phyloP scores from a whole-genome alignment of 2,797 vertebrate species.

The Dendrocincla tyrannina region DNA sequence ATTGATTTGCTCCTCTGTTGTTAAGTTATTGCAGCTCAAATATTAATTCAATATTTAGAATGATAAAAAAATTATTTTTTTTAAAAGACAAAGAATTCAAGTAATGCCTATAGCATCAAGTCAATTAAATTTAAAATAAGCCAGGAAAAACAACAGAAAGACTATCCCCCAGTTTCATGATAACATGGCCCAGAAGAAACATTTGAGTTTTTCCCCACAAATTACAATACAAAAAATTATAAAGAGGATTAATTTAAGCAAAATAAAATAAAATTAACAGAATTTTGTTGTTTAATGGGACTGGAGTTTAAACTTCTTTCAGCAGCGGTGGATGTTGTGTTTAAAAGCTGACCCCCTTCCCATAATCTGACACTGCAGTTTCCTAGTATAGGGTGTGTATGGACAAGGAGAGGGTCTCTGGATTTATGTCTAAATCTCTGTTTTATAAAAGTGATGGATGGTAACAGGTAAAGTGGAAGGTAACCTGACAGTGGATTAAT shows the following conservation, averaged over 20 bases:
- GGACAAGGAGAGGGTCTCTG: neutral
- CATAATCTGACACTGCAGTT: neutral
- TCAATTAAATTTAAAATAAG: neutral
- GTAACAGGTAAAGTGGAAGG: neutral
- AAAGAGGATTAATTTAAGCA: neutral
- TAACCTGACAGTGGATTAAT: neutral
- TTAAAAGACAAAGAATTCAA: neutral
- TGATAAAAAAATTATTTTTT: neutral
- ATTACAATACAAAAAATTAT: neutral
- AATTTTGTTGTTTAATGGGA: neutral
- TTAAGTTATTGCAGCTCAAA: neutral
- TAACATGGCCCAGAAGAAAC: neutral
- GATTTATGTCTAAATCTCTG: neutral
- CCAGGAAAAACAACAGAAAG: neutral
- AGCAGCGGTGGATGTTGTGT: neutral
- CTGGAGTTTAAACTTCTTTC: neutral
- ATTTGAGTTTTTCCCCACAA: accelerated
- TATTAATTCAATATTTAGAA: neutral
- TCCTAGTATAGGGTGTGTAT: neutral
- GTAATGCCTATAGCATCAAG: neutral
- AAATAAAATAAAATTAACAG: neutral
- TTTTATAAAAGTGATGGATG: neutral
- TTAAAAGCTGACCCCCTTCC: neutral
- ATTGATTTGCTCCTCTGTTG: neutral
- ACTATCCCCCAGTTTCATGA: neutral